Percentiles rank a stretch among this genome's conserved stretches.
Conservation (phyloP, 2,888 invertebrate species). For the Bembecia ichneumoniformis region DNA sequence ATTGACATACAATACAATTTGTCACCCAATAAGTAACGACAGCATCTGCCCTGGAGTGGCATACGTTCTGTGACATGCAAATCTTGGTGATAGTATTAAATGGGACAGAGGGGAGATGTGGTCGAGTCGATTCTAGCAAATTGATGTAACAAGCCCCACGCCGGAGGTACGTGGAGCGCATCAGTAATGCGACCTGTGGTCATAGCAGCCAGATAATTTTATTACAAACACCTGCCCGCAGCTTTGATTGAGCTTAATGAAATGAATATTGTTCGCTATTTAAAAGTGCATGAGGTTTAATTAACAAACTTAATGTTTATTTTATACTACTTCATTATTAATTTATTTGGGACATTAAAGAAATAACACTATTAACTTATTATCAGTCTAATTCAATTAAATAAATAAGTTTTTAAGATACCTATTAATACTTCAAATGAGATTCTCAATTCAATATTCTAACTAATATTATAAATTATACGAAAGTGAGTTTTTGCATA, state of each 20-base stretch:
- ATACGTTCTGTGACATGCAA: conserved; percentile 64
- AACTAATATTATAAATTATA: too few relatives aligned
- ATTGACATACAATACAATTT: conserved; percentile 38
- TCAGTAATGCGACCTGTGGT: conserved; percentile 24
- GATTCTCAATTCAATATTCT: too few relatives aligned
- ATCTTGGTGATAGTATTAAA: conserved; percentile 69
- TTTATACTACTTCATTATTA: too few relatives aligned
- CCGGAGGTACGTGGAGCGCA: conserved; percentile 29
- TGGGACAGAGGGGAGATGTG: conserved; percentile 42
- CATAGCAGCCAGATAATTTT: conserved; percentile 42
- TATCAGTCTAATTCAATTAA: too few relatives aligned
- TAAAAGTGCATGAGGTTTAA: too few relatives aligned
- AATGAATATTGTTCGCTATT: not conserved
- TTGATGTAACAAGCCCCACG: conserved; percentile 50
- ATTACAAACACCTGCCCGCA: conserved; percentile 35
- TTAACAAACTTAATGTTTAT: too few relatives aligned
- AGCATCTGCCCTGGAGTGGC: conserved; percentile 12
- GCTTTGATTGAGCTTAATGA: conserved; percentile 23
- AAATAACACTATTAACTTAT: too few relatives aligned
- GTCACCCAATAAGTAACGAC: conserved; percentile 8
- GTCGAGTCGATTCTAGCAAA: conserved; percentile 39
- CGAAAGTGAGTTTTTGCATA: too few relatives aligned
- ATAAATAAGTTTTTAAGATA: too few relatives aligned
- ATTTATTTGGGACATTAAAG: too few relatives aligned
- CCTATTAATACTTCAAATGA: too few relatives aligned